Base-by-base conservation (phyloP, 64 coral and sea anemone genomes). In the Dendronephthya gigantea region DNA sequence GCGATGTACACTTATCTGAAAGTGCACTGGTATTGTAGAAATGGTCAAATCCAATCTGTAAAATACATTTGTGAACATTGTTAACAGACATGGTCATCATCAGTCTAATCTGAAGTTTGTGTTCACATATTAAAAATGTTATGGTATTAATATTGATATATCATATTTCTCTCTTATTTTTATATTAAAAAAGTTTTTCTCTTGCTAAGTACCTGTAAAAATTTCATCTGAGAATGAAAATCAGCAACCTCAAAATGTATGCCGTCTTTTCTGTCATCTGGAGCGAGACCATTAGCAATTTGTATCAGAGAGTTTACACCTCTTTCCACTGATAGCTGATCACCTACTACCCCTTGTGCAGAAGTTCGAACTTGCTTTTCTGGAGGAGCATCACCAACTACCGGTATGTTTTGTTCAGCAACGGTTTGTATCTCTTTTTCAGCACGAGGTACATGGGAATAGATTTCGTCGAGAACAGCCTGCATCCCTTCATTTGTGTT, bases 281-380 rank as follows among this genome's bases (percentile, higher is more conserved):
- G 0, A 36, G 8, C 9, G 7, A 36, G 10, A 33, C 72, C 72
- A 79, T 79, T 79, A 4, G 72, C 72, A 0, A 79, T 79, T 19
- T 79, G 72, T 33, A 79, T 79, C n/a, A 79, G 15, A 35, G 72
- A 79, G 16, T 79, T 79, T 0, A 79, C 72, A 79, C 72, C 72
- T 35, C 72, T 0, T 7, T 79, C 72, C 1, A 79, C 72, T 37
- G 72, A 79, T 22, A 79, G 30, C 30, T 79, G 72, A 36, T 79
- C 72, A 79, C 32, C 72, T 35, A 33, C 72, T 19, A 79, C 72
- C 2, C 72, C 72, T 36, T 79, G 72, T 1, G 0, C 72, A 36
- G 32, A 36, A 34, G 22, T 4, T 30, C 34, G 5, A 1, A 34
- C 69, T 1, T 76, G 1, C 3, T 32, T 76, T 31, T 34, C n/a